Base-by-base conservation (phyloP, 2,113 vertebrate genomes). In the Tetraodon nigroviridis region DNA sequence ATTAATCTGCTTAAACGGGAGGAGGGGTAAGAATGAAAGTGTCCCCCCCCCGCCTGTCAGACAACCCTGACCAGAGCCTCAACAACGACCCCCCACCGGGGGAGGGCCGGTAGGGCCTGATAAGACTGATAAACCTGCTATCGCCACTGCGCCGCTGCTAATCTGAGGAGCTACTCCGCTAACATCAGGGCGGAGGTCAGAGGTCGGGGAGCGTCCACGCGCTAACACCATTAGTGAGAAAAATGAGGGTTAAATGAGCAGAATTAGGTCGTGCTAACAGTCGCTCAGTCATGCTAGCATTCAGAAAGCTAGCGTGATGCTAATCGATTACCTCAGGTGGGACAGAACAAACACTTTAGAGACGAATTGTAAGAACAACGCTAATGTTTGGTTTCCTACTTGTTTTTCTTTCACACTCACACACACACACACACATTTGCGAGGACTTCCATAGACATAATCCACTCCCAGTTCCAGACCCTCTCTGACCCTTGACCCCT, bases 1-100 rank as follows among this genome's bases (percentile, higher is more conserved):
- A 88, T 88, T 87, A 85, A 86, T 87, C 84, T 81, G 65, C 82
- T 79, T 79, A 75, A 71, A 76, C 56, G 58, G 19, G 18, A 24
- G 58, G 37, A 16, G 12, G 58, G 48, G 61, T 32, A 58, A 57
- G 21, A 51, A 14, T 0, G 14, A 58, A 63, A 58, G 59, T 79
- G 75, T 59, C 29, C 19, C 19, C 49, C 37, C 57, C 52, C 20
- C 37, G 55, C 69, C 76, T 62, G 76, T 82, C 72, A 82, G 56
- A 67, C 66, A 64, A 71, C 55, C 66, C 51, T 63, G 71, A 53
- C 14, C 76, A 59, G 68, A 13, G 17, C 40, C 14, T 15, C 14
- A 42, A 42, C 40, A 42, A 3, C 14, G 4, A 42, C 40, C 14
- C 40, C 24, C 24, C 24, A 27, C 2, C 24, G 24, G 24, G 24